Percentiles rank a stretch among this genome's conserved stretches.
These are phyloP conservation scores for Diabrotica undecimpunctata DNA, from an alignment of 1,140 invertebrate species.

Conservation along the genomic window DNA sequence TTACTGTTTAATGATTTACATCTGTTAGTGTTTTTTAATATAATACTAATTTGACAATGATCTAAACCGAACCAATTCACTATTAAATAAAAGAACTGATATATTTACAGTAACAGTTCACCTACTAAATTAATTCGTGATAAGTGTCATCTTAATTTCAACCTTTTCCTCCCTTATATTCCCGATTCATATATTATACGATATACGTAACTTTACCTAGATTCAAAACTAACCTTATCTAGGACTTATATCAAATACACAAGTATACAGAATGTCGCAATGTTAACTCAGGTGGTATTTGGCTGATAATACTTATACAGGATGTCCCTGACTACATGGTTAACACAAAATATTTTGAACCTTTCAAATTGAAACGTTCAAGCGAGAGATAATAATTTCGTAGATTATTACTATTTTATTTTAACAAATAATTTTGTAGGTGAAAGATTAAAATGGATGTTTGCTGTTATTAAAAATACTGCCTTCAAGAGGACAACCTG, in stretches of 20 bases:
- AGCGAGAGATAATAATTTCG: too few relatives aligned
- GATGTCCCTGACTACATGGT: background rate
- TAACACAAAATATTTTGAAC: background rate
- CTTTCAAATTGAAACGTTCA: background rate
- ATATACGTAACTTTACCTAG: constrained; percentile 47
- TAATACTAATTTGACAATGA: too few relatives aligned
- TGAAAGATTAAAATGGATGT: too few relatives aligned
- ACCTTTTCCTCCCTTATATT: constrained; percentile 29
- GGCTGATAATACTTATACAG: constrained; percentile 20
- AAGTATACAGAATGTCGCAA: constrained; percentile 47
- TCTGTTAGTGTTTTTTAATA: too few relatives aligned
- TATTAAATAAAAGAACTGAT: too few relatives aligned
- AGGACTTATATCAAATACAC: constrained; percentile 42
- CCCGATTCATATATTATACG: constrained; percentile 39
- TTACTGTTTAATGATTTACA: too few relatives aligned
- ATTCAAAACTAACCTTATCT: constrained; percentile 33
- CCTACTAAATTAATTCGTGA: too few relatives aligned
- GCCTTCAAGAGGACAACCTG: background rate
- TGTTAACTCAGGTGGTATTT: constrained; percentile 44
- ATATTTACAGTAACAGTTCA: too few relatives aligned
- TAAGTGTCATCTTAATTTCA: background rate
- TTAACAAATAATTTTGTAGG: too few relatives aligned
- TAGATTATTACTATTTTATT: too few relatives aligned
- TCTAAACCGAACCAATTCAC: too few relatives aligned
- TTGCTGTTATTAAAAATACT: background rate